Base-by-base conservation (phyloP, 2,888 invertebrate genomes). In the Vesta saturnalis region DNA sequence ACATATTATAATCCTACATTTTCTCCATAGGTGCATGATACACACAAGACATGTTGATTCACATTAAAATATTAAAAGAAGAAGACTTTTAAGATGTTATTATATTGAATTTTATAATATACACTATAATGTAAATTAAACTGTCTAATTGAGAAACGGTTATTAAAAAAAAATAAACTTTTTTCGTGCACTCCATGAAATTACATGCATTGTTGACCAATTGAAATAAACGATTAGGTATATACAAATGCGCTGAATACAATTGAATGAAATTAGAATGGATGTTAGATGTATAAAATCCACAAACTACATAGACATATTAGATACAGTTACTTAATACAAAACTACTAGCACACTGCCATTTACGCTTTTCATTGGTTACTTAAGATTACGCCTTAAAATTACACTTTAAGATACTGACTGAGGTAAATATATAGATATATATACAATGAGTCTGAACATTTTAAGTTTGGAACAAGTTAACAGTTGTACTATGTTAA, bases 111-210 rank as follows among this genome's bases (percentile, higher is more conserved):
- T 64, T 57, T 58, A 18, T 18, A 43, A 56, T 64, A 64, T 62
- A 67, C 59, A 67, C 65, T 55, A 66, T 54, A 21, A 61, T 21
- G n/a, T 54, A 47, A 66, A 66, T 60, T 54, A 66, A 66, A 60
- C 60, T 66, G 56, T 57, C 56, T 66, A 65, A 60, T 60, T 49
- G 39, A 60, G 54, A 64, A 60, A 54, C 19, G 19, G 30, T 56
- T 60, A 49, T 55, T 35, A 16, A 30, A 59, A 43, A 47, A 23
- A 60, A 59, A 65, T 15, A 16, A 58, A 60, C 54, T 35, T 60
- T 56, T 55, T 19, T 60, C 56, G 60, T 60, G 65, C 65, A 66
- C 56, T 60, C 60, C 64, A 65, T 59, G 22, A 65, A 60, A 54
- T 56, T 60, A 22, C 56, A 60, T 60, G 60, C 56, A 60, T 66